A percentile compares a stretch with the other conserved stretches of the same genome.
phyloP scores from a whole-genome alignment of 2,113 vertebrate species.

The Ammodytes marinus region DNA sequence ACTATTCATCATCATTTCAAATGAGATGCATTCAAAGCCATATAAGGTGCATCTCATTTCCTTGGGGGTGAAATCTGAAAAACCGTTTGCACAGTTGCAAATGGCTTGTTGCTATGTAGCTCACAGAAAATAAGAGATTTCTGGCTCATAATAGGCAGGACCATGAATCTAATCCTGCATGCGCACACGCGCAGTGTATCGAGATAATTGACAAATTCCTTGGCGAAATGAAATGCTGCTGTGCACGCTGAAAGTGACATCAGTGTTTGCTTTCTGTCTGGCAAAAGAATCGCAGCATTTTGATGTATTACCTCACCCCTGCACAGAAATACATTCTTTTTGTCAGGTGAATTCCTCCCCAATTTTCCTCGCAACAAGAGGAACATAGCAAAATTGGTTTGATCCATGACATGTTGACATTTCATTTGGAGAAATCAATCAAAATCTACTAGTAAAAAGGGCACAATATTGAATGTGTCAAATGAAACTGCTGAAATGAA shows the following conservation, averaged over 20 bases:
- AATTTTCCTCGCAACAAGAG: constrained; percentile 60
- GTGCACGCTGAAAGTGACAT: constrained; percentile 51
- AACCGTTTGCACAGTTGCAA: constrained; percentile 68
- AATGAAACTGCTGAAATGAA: constrained; percentile 47
- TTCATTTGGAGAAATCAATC: constrained; percentile 80
- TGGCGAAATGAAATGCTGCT: constrained; percentile 54
- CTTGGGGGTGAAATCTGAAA: constrained; percentile 49
- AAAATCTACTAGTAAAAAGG: constrained; percentile 51
- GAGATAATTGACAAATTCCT: constrained; percentile 73
- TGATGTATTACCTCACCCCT: constrained; percentile 63
- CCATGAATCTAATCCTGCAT: constrained; percentile 49
- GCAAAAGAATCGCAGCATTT: constrained; percentile 56
- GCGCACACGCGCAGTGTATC: constrained; percentile 36
- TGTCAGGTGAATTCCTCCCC: constrained; percentile 66
- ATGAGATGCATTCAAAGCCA: constrained; percentile 48
- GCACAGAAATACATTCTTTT: constrained; percentile 47
- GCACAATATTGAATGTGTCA: constrained; percentile 46
- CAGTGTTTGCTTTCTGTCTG: constrained; percentile 63
- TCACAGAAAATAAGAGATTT: constrained; percentile 59
- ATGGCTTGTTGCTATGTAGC: constrained; percentile 53
- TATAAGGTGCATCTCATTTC: constrained; percentile 46
- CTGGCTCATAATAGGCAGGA: constrained; percentile 45
- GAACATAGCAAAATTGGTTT: constrained; percentile 64
- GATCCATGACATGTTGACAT: constrained; percentile 79
- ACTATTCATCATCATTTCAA: constrained; percentile 55